Conservation (phyloP, 1,140 invertebrate species). For the Patella vulgata region DNA sequence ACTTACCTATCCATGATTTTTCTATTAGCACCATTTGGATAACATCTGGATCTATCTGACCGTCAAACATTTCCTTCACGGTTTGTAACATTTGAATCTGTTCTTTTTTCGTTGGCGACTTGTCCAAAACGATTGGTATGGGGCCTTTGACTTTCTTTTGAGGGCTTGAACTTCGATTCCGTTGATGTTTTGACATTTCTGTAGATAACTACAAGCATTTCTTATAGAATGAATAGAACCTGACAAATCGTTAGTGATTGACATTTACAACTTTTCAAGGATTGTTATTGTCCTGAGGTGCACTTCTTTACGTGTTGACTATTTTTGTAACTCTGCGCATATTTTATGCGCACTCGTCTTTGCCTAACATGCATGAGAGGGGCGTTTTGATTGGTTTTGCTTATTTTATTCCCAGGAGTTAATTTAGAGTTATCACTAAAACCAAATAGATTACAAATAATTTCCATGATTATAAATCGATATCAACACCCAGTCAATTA, state of each 20-base stretch:
- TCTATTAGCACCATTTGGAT: constrained; percentile 46
- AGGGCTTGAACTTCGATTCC: constrained; percentile 4
- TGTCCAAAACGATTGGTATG: neutral
- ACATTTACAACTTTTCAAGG: too few relatives aligned
- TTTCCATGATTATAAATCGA: too few relatives aligned
- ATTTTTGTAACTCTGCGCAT: constrained; percentile 6
- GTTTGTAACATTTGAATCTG: constrained; percentile 34
- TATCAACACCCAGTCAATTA: too few relatives aligned
- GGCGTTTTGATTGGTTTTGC: too few relatives aligned
- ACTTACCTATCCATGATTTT: constrained; percentile 51
- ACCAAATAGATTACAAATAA: too few relatives aligned
- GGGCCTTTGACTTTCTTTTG: neutral
- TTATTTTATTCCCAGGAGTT: too few relatives aligned
- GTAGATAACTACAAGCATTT: too few relatives aligned
- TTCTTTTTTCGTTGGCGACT: neutral
- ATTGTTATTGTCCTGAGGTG: too few relatives aligned
- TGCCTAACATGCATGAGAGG: too few relatives aligned
- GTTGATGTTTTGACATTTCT: neutral
- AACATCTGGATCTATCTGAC: constrained; percentile 45
- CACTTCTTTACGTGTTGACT: constrained; percentile 4
- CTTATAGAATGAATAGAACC: too few relatives aligned
- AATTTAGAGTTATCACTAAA: too few relatives aligned
- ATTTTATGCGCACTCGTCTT: constrained; percentile 5
- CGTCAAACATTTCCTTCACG: constrained; percentile 49
- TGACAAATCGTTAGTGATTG: too few relatives aligned